A percentile compares a stretch with the other conserved stretches of the same genome.
phyloP scores from a whole-genome alignment of 1,140 invertebrate genomes.

The Apocrypta bakeri region DNA sequence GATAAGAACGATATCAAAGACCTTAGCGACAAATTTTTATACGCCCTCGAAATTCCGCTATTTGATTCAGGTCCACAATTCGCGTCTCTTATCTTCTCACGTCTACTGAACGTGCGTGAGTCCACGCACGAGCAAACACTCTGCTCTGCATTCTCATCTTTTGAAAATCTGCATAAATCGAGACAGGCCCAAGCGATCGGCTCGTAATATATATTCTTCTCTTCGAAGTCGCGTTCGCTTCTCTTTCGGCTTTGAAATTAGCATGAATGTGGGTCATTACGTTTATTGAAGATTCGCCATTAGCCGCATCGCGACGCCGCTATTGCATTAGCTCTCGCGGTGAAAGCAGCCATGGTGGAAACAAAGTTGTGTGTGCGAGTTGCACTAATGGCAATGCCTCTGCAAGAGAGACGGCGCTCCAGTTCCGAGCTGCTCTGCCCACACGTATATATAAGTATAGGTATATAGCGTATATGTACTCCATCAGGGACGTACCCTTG shows the following conservation, averaged over 20 bases:
- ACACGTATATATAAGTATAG: not conserved
- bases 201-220: not conserved
- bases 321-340: not conserved
- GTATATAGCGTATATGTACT: not conserved
- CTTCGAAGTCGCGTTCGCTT: not conserved
- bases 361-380: not conserved
- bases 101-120: too few species aligned
- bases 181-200: too few species aligned
- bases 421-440: not conserved
- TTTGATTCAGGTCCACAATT: not conserved
- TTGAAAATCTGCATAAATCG: too few species aligned
- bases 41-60: not conserved
- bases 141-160: too few species aligned
- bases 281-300: conserved; percentile 21
- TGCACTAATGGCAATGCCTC: not conserved
- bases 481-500: conserved; percentile 10
- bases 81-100: too few species aligned
- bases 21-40: not conserved
- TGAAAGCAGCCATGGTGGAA: not conserved
- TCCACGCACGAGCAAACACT: too few species aligned
- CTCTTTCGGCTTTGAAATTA: not conserved
- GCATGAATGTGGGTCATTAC: conserved; percentile 33
- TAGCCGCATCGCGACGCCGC: not conserved
- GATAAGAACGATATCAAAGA: not conserved
- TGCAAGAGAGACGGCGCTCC: not conserved